phyloP scores from a whole-genome alignment of 2,797 vertebrate species.

The Neosalanx taihuensis region DNA sequence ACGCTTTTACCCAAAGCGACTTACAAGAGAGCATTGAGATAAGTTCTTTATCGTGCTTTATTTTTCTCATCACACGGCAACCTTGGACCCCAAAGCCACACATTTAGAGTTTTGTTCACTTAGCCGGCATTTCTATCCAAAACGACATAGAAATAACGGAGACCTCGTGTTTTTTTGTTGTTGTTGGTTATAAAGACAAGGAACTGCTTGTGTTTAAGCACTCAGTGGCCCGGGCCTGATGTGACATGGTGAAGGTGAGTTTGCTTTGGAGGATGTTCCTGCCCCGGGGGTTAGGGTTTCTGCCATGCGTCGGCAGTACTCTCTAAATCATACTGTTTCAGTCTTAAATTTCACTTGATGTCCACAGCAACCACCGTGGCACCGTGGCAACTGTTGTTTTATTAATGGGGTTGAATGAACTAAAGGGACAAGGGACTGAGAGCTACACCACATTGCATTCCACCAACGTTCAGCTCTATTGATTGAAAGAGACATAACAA shows the following conservation, averaged over 20 bases:
- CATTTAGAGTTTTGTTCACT: too few species aligned
- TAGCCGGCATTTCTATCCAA: too few species aligned
- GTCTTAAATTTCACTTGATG: background rate
- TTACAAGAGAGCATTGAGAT: background rate
- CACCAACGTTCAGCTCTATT: background rate
- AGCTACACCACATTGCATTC: background rate
- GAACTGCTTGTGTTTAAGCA: background rate
- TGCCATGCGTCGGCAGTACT: background rate
- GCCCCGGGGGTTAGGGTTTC: background rate
- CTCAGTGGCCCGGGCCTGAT: background rate
- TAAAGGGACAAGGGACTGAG: background rate
- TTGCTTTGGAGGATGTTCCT: too few species aligned
- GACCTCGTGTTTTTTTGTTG: too few species aligned
- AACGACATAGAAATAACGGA: too few species aligned
- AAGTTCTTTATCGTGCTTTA: background rate
- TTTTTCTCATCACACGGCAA: too few species aligned
- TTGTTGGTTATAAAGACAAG: too few species aligned
- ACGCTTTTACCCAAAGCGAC: too few species aligned
- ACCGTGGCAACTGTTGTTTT: background rate
- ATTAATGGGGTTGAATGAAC: background rate
- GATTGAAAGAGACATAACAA: conserved; percentile 1
- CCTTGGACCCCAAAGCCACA: too few species aligned
- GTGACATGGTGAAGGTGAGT: too few species aligned
- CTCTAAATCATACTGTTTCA: background rate
- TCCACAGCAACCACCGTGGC: background rate